Percentiles rank a stretch among this genome's conserved stretches.
phyloP scores from a whole-genome alignment of 2,888 invertebrate genomes.

The Halictus quadricinctus region DNA sequence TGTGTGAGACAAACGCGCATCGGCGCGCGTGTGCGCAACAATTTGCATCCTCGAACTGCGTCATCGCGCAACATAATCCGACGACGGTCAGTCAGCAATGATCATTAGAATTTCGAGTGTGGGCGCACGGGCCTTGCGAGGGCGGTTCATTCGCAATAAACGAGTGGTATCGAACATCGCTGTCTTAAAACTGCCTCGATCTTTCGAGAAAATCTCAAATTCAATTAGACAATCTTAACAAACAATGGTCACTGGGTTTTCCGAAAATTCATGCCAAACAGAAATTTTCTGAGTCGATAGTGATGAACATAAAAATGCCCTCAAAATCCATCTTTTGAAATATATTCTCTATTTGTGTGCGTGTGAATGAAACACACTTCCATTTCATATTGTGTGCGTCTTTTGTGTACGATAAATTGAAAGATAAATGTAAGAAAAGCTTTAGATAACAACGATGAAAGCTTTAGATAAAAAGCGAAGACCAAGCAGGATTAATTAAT shows the following conservation, averaged over 20 bases:
- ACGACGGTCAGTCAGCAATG: constrained; percentile 50
- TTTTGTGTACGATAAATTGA: neutral
- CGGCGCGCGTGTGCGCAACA: constrained; percentile 24
- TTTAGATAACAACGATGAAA: neutral
- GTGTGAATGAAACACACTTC: neutral
- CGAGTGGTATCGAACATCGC: neutral
- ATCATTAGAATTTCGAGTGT: constrained; percentile 69
- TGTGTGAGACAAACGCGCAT: constrained; percentile 47
- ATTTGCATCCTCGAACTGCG: constrained; percentile 67
- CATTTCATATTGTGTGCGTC: neutral
- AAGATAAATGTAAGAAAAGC: neutral
- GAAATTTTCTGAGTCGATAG: neutral
- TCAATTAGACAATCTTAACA: neutral
- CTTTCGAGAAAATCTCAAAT: neutral
- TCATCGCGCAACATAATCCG: constrained; percentile 59
- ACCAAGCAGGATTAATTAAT: neutral
- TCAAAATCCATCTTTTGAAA: neutral
- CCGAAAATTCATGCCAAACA: neutral
- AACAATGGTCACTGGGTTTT: neutral
- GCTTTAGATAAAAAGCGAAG: neutral
- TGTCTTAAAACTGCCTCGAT: neutral
- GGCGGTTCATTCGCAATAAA: neutral
- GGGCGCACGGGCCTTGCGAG: constrained; percentile 69
- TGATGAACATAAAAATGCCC: neutral
- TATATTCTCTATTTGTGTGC: neutral